Evolutionary conservation across 1,140 invertebrate species (phyloP), one percentile per base, ranked within the genome.

Genomic region (Trialeurodes vaporariorum): DNA sequence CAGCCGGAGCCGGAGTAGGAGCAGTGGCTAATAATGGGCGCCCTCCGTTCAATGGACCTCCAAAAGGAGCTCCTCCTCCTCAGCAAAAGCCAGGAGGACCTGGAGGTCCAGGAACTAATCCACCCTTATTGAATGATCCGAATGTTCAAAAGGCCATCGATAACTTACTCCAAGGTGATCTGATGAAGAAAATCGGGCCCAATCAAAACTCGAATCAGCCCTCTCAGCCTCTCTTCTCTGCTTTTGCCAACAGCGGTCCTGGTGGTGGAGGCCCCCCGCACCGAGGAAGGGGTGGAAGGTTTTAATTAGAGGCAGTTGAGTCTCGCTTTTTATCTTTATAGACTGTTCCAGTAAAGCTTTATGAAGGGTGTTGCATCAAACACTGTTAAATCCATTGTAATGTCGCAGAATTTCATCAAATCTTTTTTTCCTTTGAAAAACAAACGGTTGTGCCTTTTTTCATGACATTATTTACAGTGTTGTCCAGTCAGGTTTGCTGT

Each of bases 141-240:
- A 85, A 85, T 1, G 85, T 91, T 1, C 85, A 89, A 77, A 89
- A 87, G 76, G 89, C 89, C 1, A 77, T 92, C 60, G 87, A 91
- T 74, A 87, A 85, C 70, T 82, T 91, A 25, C 80, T 90, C 61
- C 84, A 86, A 74, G 84, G 83, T 17, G 83, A 49, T 17, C 34
- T 49, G 5, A 49, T 49, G 34, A 49, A 49, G 17, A 49, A 49
- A 49, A 49, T 49, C 5, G 34, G 34, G 5, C 34, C 34, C 34
- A 49, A 49, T 49, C n/a, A n/a, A n/a, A n/a, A n/a, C n/a, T 49
- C 34, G 17, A 49, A 49, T 49, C 34, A 5, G 5, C 34, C 34
- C 34, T 49, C 34, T 17, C 34, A 49, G 34, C 34, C 34, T 49
- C 34, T 49, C 34, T 49, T 49, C 17, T 5, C 5, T 9, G 34